Evolutionary conservation across 2,113 vertebrate species (phyloP).

Genomic region (Rhagologus leucostigma): DNA sequence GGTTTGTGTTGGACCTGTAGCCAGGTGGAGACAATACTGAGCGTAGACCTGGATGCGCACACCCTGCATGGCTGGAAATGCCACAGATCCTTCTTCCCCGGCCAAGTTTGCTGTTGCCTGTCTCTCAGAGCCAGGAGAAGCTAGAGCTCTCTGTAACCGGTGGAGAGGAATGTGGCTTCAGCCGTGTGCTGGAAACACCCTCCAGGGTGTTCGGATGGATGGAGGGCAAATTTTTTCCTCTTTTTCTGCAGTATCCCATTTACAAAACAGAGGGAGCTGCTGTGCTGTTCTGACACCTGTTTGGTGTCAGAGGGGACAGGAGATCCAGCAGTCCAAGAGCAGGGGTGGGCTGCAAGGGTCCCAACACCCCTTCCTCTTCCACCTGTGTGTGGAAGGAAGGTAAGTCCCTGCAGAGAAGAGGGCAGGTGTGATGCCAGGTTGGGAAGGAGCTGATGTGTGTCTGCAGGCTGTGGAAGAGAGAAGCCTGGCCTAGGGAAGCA

Average conservation of each 20-base stretch:
- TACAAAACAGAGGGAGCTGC: conserved; percentile 57
- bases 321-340: not conserved
- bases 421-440: not conserved
- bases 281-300: conserved; percentile 28
- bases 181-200: fast-evolving
- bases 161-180: not conserved
- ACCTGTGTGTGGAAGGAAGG: not conserved
- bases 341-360: not conserved
- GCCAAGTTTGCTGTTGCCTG: not conserved
- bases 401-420: not conserved
- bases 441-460: not conserved
- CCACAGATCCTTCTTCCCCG: not conserved
- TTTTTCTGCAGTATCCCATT: conserved; percentile 2
- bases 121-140: not conserved
- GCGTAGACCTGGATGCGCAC: not conserved
- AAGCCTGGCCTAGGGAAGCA: not conserved
- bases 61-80: not conserved
- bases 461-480: not conserved
- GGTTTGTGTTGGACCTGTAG: not conserved
- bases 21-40: not conserved
- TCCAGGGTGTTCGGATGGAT: not conserved
- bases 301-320: not conserved
- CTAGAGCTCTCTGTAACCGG: not conserved
- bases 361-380: not conserved
- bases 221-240: not conserved